These are phyloP conservation scores for Danio choprae DNA, from an alignment of 2,797 vertebrate species.

Conservation along the genomic window DNA sequence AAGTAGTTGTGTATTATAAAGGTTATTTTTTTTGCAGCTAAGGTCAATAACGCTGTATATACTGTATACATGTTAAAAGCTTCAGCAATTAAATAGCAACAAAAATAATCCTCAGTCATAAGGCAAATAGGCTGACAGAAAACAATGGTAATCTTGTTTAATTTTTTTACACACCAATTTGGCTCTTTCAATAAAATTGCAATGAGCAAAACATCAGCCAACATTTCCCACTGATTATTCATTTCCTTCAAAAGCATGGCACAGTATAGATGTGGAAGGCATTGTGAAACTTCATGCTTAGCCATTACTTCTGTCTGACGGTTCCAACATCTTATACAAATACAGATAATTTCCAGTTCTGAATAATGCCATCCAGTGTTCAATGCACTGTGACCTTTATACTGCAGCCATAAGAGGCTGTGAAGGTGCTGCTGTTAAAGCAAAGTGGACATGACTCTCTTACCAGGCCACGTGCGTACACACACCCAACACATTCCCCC, in stretches of 20 bases:
- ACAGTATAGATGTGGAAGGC: neutral
- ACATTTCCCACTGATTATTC: neutral
- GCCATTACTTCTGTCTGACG: neutral
- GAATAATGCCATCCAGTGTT: neutral
- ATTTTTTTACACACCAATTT: too few species aligned
- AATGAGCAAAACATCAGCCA: neutral
- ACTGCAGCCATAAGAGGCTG: neutral
- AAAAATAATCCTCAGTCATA: too few species aligned
- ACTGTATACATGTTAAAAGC: too few species aligned
- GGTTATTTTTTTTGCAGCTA: too few species aligned
- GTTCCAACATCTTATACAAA: neutral
- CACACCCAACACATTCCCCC: neutral
- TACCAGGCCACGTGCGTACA: neutral
- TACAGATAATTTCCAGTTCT: neutral
- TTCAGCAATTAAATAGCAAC: too few species aligned
- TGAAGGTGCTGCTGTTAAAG: neutral
- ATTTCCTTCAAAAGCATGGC: neutral
- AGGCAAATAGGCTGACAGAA: too few species aligned
- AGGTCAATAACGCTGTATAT: too few species aligned
- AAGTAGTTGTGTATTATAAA: too few species aligned
- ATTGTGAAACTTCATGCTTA: neutral
- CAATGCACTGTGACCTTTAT: constrained; percentile 2
- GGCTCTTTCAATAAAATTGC: neutral
- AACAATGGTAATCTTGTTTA: too few species aligned
- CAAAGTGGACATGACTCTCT: neutral